A percentile compares a stretch with the other conserved stretches of the same genome.
Evolutionary conservation across 1,140 invertebrate genomes (phyloP).

Genomic region (Panagrolaimus sp.): DNA sequence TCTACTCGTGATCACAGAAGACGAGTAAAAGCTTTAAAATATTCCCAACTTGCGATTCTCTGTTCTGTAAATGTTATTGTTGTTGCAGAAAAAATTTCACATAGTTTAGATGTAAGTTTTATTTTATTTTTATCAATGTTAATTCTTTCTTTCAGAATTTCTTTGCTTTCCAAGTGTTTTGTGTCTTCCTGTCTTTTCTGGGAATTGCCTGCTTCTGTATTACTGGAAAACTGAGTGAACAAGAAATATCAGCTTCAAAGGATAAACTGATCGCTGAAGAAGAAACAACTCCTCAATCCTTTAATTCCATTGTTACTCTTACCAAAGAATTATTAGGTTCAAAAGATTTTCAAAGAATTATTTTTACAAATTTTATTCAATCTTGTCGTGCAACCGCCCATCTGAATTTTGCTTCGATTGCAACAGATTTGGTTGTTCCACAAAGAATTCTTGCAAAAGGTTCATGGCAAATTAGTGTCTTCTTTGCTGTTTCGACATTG

Average conservation of each 20-base stretch:
- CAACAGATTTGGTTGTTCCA: slow-evolving; percentile 53
- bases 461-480: slow-evolving; percentile 44
- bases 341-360: slow-evolving; percentile 45
- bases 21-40: slow-evolving; percentile 58
- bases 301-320: slow-evolving; percentile 18
- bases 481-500: slow-evolving; percentile 49
- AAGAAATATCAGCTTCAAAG: neutral
- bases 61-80: slow-evolving; percentile 51
- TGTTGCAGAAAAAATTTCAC: slow-evolving; percentile 52
- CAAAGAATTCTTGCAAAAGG: slow-evolving; percentile 53
- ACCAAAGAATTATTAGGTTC: slow-evolving; percentile 43
- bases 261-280: slow-evolving; percentile 14
- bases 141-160: slow-evolving; percentile 48
- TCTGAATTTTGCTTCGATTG: slow-evolving; percentile 57
- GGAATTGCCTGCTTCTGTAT: slow-evolving; percentile 43
- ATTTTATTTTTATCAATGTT: slow-evolving; percentile 30
- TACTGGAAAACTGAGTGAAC: slow-evolving; percentile 23
- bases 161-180: slow-evolving; percentile 54
- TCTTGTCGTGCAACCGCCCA: slow-evolving; percentile 48
- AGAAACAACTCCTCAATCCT: slow-evolving; percentile 11
- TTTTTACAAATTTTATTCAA: slow-evolving; percentile 56
- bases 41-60: slow-evolving; percentile 54
- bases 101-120: slow-evolving; percentile 55
- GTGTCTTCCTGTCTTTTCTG: slow-evolving; percentile 50
- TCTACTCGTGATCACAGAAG: slow-evolving; percentile 55